Evolutionary conservation across 2,797 vertebrate genomes (phyloP).

Genomic region (Pampus argenteus): DNA sequence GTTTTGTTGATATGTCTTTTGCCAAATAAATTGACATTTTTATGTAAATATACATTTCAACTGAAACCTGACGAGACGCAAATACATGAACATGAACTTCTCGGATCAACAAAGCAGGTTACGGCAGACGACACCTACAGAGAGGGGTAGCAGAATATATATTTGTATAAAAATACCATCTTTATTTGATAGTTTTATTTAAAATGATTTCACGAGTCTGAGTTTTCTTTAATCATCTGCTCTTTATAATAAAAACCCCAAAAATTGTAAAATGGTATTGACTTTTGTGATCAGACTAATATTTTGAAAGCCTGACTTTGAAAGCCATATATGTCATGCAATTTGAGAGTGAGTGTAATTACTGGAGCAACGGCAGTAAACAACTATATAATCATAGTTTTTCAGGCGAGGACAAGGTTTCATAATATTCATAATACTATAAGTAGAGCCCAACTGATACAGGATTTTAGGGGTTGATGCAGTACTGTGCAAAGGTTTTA

Average conservation of each 20-base stretch:
- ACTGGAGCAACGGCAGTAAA: background rate
- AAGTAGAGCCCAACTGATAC: no score
- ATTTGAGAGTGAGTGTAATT: background rate
- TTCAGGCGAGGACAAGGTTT: no score
- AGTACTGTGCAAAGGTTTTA: no score
- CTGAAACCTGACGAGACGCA: slow-evolving; percentile 49
- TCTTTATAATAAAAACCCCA: slow-evolving; percentile 85
- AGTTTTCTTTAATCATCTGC: slow-evolving; percentile 70
- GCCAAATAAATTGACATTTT: slow-evolving; percentile 58
- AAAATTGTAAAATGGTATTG: slow-evolving; percentile 47
- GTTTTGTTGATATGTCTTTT: slow-evolving; percentile 66
- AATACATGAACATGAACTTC: slow-evolving; percentile 18
- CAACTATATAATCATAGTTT: no score
- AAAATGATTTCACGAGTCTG: slow-evolving; percentile 67
- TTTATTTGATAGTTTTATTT: slow-evolving; percentile 69
- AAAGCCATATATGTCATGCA: background rate
- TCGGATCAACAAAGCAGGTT: slow-evolving; percentile 25
- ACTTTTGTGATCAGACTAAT: slow-evolving; percentile 42
- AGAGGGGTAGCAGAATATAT: slow-evolving; percentile 39
- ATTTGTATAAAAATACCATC: slow-evolving; percentile 65
- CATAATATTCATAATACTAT: background rate
- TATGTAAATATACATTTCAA: slow-evolving; percentile 73
- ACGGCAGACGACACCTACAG: slow-evolving; percentile 24
- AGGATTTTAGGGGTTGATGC: no score
- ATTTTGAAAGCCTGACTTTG: slow-evolving; percentile 15